Conservation (phyloP, 2,888 invertebrate genomes). For the Drosophila subquinaria region DNA sequence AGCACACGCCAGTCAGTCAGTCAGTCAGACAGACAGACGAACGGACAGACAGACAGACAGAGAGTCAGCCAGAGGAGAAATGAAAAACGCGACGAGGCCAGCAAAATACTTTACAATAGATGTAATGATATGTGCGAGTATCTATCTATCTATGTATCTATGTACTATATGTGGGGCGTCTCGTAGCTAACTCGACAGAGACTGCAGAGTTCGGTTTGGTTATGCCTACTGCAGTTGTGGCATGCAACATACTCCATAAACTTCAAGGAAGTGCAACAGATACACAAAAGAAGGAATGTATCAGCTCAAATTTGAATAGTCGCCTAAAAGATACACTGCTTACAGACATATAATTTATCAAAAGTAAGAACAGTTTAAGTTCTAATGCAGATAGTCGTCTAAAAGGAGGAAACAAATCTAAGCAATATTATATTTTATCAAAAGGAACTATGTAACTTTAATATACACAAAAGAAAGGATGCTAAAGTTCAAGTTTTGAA, state of each 20-base stretch:
- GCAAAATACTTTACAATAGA: conserved; percentile 49
- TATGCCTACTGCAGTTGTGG: conserved; percentile 64
- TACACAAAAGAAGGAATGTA: conserved; percentile 38
- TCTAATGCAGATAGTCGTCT: neutral
- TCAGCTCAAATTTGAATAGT: neutral
- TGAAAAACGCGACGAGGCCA: conserved; percentile 78
- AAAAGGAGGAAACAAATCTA: neutral
- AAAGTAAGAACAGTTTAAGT: neutral
- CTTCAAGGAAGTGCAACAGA: conserved; percentile 70
- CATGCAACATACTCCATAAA: conserved; percentile 71
- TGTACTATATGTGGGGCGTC: conserved; percentile 63
- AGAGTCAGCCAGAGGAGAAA: conserved; percentile 70
- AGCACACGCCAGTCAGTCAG: conserved; percentile 72
- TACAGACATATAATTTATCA: neutral
- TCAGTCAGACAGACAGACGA: conserved; percentile 23
- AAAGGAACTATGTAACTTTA: neutral
- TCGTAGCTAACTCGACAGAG: conserved; percentile 36
- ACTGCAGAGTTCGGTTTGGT: conserved; percentile 33
- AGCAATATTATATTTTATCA: neutral
- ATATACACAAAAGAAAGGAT: neutral
- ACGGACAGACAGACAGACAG: conserved; percentile 12
- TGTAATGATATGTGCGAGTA: conserved; percentile 43
- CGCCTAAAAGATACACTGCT: conserved; percentile 20
- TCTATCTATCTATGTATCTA: conserved; percentile 21
- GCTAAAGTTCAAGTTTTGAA: neutral